Base-by-base conservation (phyloP, 2,113 vertebrate genomes). In the Tautogolabrus adspersus region DNA sequence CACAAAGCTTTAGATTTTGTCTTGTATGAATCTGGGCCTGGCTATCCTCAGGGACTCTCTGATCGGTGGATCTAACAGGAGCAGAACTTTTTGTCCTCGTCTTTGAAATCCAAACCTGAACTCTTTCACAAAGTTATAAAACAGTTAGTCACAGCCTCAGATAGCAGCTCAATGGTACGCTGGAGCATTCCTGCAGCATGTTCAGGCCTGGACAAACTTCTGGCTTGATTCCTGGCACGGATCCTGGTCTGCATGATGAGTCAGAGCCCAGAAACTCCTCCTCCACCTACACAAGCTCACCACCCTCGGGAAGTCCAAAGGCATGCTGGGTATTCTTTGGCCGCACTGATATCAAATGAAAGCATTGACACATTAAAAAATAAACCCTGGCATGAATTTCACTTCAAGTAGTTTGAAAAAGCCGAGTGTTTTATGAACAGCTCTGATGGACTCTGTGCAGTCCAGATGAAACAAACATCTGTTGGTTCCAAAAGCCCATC, bases 81-180 rank as follows among this genome's bases (percentile, higher is more conserved):
- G 71, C 5, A 71, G 26, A 38, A 67, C 34, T 57, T 79, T 71
- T 60, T 65, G 55, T 65, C 5, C 26, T 3, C 3, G 40, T 6
- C 16, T 1, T 62, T 57, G 38, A 54, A 44, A n/a, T n/a, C 34
- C n/a, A 59, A 74, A 59, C 13, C 16, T 37, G 19, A 56, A n/a
- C 61, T n/a, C 34, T 16, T 58, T 51, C 22, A 11, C 22, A 2
- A 5, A 8, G 5, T 15, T 23, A 18, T 10, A 10, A 8, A 57
- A 8, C 19, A 5, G 9, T 40, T 40, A 44, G 15, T 6, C 26
- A 26, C 26, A n/a, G n/a, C 26, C 26, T 26, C 26, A 26, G 26
- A 26, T 2, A 26, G 26, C 26, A 26, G 26, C n/a, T n/a, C n/a
- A n/a, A n/a, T n/a, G n/a, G n/a, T n/a, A 26, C 26, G 26, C 26